These are phyloP conservation scores for Danaus melanippus DNA, from an alignment of 1,140 invertebrate species.

Conservation along the genomic window DNA sequence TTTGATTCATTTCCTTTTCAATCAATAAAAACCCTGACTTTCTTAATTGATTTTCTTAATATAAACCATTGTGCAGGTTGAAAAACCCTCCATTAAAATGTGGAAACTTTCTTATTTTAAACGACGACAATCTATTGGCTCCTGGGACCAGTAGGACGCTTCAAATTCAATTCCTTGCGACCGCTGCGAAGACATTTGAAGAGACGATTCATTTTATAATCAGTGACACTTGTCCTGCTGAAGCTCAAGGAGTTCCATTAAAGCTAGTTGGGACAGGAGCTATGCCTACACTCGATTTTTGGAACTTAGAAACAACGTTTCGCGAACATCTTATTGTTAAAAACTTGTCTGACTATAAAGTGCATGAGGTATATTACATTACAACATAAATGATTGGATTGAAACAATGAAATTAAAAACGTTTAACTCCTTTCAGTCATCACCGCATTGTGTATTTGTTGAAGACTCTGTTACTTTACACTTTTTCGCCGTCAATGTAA, in stretches of 20 bases:
- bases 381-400: neutral
- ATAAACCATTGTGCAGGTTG: slow-evolving; percentile 31
- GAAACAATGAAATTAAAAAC: slow-evolving; percentile 2
- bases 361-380: slow-evolving; percentile 39
- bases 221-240: slow-evolving; percentile 60
- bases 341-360: slow-evolving; percentile 50
- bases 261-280: slow-evolving; percentile 58
- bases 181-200: slow-evolving; percentile 44
- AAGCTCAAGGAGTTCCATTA: slow-evolving; percentile 59
- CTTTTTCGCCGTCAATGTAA: slow-evolving; percentile 54
- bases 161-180: slow-evolving; percentile 56
- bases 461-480: slow-evolving; percentile 60
- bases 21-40: neutral
- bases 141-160: slow-evolving; percentile 52
- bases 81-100: slow-evolving; percentile 56
- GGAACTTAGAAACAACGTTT: slow-evolving; percentile 63
- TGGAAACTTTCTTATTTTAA: slow-evolving; percentile 58
- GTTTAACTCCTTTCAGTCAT: slow-evolving; percentile 39
- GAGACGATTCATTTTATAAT: slow-evolving; percentile 63
- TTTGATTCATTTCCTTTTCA: slow-evolving; percentile 6
- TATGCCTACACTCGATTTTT: slow-evolving; percentile 58
- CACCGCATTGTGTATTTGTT: slow-evolving; percentile 55
- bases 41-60: neutral
- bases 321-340: slow-evolving; percentile 62
- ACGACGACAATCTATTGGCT: slow-evolving; percentile 56